Base-by-base conservation (phyloP, 2,888 invertebrate species). In the Phytoseiulus persimilis region DNA sequence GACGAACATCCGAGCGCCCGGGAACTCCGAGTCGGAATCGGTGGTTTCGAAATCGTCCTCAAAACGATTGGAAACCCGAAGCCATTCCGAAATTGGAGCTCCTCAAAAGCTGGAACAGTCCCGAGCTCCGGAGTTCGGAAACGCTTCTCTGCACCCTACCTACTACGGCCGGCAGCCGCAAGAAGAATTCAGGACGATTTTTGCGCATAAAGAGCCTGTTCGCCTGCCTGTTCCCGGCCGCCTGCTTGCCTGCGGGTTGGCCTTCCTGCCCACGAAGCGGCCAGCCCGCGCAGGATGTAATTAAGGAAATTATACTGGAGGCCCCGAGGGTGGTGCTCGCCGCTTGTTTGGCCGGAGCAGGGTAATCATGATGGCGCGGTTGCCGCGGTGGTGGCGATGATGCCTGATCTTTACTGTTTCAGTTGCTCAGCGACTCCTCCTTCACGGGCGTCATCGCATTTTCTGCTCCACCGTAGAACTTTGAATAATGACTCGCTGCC, bases 251-350 rank as follows among this genome's bases (percentile, higher is more conserved):
- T 23, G 65, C 65, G 18, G 65, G 65, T 65, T 23, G 5, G 65
- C 28, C 65, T 65, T 65, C 28, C 65, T 65, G 65, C 65, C 18
- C 18, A 23, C 65, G 18, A 23, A 65, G 28, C 65, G 23, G 65
- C 65, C 65, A 65, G 65, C 28, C 65, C 65, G 14, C 65, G 65
- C 65, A 65, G 65, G 65, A 65, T 65, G 65, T 65, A 65, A 65
- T 65, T 65, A 65, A 65, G 65, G 65, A 65, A 65, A 65, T 65
- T 65, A 65, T 65, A 65, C 65, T 65, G 65, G 65, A 65, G 65
- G 65, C 65, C 65, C 65, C 65, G 65, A 65, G 65, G 65, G 65
- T 65, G 65, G 65, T 65, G 65, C 65, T 65, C 14, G 65, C 65
- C 46, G 46, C 14, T 14, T 6, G 9, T 46, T 46, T 46, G 18